Percentiles rank a stretch among this genome's conserved stretches.
These are phyloP conservation scores for Brachirus orientalis DNA, from an alignment of 2,113 vertebrate species.

Conservation along the genomic window DNA sequence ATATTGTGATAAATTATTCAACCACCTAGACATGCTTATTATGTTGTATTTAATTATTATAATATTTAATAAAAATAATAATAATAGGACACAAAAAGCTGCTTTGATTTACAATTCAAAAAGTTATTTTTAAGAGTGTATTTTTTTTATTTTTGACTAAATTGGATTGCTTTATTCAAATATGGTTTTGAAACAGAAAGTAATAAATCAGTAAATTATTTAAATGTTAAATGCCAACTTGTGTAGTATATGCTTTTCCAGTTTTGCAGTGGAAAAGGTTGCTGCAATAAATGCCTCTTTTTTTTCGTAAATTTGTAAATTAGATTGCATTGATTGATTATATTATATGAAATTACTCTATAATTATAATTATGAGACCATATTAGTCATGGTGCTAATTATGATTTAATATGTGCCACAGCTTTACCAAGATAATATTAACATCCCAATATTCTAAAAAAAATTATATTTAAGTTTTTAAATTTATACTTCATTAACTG, in stretches of 20 bases:
- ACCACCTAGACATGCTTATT: neutral
- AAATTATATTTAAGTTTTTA: neutral
- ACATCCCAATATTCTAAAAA: neutral
- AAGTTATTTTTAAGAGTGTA: too few species aligned
- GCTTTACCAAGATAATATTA: too few species aligned
- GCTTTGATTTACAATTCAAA: neutral
- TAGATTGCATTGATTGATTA: neutral
- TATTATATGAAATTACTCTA: neutral
- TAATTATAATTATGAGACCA: neutral
- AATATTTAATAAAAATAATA: slow-evolving; percentile 9
- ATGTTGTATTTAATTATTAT: slow-evolving; percentile 9
- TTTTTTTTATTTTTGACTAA: too few species aligned
- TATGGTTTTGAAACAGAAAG: too few species aligned
- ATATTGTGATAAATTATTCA: slow-evolving; percentile 57
- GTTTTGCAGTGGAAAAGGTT: too few species aligned
- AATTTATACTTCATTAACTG: neutral
- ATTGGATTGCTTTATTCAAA: too few species aligned
- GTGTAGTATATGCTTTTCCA: too few species aligned
- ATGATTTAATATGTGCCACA: neutral
- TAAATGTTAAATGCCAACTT: too few species aligned
- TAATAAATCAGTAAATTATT: too few species aligned
- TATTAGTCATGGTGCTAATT: neutral
- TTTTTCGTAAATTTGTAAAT: neutral
- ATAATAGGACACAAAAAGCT: neutral
- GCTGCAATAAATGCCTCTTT: neutral